A percentile compares a stretch with the other conserved stretches of the same genome.
Evolutionary conservation across 2,797 vertebrate genomes (phyloP).

Genomic region (Oceanodroma leucorhoa): DNA sequence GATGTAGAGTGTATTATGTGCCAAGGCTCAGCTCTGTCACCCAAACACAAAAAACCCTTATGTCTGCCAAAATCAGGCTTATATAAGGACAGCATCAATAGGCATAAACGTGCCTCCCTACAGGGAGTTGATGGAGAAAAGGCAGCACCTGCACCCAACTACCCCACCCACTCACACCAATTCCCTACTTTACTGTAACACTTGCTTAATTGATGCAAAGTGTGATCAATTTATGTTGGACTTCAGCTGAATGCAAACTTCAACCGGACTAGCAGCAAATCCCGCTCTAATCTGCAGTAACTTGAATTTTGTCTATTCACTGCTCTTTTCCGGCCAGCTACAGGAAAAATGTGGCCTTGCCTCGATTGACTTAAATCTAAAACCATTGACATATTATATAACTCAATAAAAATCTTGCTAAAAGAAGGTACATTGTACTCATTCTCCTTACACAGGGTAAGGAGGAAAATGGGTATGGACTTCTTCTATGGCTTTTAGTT

Average conservation of each 20-base stretch:
- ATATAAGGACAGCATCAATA: neutral
- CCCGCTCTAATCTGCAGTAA: neutral
- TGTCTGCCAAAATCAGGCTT: accelerated
- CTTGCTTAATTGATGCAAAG: neutral
- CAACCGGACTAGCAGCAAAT: neutral
- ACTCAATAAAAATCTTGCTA: constrained; percentile 56
- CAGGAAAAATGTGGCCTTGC: constrained; percentile 51
- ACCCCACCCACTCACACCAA: neutral
- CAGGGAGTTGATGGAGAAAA: neutral
- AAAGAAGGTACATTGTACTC: constrained; percentile 54
- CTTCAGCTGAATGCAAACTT: neutral
- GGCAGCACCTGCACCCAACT: neutral
- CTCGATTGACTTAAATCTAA: constrained; percentile 22
- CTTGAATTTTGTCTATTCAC: constrained; percentile 25
- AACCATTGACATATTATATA: constrained; percentile 46
- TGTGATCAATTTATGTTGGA: neutral
- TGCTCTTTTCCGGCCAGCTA: neutral
- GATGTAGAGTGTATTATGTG: accelerated
- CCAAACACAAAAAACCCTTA: accelerated
- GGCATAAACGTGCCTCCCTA: neutral
- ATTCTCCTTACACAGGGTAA: neutral
- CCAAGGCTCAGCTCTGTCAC: neutral
- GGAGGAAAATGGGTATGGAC: constrained; percentile 42
- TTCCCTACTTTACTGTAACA: neutral
- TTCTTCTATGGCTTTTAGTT: constrained; percentile 10